Base-by-base conservation (phyloP, 2,888 invertebrate genomes). In the Drosophila melanosoma region DNA sequence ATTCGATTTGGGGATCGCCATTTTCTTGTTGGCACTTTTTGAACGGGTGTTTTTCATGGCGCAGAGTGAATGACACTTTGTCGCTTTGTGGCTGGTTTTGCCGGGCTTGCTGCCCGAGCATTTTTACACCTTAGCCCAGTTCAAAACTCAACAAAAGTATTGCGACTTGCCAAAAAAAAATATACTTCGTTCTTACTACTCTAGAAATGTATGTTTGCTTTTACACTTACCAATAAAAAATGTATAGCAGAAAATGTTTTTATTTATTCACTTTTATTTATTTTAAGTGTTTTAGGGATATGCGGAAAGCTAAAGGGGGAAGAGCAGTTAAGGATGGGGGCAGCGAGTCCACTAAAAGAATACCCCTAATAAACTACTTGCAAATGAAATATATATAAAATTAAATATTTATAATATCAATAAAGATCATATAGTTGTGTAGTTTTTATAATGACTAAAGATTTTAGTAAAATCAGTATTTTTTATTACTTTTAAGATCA, bases 31-130 rank as follows among this genome's bases (percentile, higher is more conserved):
- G 61, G 38, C 72, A 60, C 40, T 76, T 60, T 64, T 65, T 49
- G 20, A 48, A 70, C 71, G 58, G 54, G 56, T 76, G 61, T 74
- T 74, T 78, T 82, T 51, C 59, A 56, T 67, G 62, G 42, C 62
- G 51, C 64, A 63, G 32, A 58, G 78, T 65, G 70, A 82, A 82
- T 74, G 82, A 78, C 78, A 77, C 70, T 73, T 87, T 79, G 69
- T 45, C 36, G 67, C 38, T 38, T 64, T 56, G 7, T 29, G 29
- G 29, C 26, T 12, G 26, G 38, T 26, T 29, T 29, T 15, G 54
- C 15, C 23, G 15, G 12, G 38, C 38, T 45, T 35, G 62, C 33
- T 48, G 49, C 17, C 35, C 15, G 57, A 57, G 35, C 51, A 60
- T 36, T 78, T 60, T 60, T 42, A 20, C 61, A 54, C 49, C 64